Conservation (phyloP, 2,888 invertebrate species). For the Agrotis segetum region DNA sequence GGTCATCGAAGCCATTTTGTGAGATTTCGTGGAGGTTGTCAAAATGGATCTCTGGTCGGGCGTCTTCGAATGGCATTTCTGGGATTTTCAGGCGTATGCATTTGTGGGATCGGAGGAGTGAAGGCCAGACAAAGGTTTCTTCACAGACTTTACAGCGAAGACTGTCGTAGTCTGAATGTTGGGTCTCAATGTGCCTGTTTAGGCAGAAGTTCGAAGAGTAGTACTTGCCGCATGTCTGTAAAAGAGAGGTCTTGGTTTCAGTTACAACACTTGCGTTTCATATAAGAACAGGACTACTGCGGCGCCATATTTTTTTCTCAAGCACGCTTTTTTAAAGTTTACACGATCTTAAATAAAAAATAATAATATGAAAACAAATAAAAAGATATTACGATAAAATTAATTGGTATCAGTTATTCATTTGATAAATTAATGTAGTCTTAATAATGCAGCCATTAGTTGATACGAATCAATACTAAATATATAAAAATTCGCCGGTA, state of each 20-base stretch:
- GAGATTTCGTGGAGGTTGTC: slow-evolving; percentile 72
- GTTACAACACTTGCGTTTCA: no score
- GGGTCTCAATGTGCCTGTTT: slow-evolving; percentile 76
- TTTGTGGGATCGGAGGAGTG: slow-evolving; percentile 76
- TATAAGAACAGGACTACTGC: no score
- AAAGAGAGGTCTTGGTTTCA: slow-evolving; percentile 37
- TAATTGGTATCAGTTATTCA: no score
- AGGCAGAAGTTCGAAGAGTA: slow-evolving; percentile 77
- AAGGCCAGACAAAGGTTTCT: slow-evolving; percentile 83
- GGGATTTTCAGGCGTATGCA: slow-evolving; percentile 77
- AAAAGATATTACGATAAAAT: no score
- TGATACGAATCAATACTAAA: no score
- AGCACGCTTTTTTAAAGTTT: no score
- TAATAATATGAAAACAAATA: no score
- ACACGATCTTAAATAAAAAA: no score
- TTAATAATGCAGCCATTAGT: no score
- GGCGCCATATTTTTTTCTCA: no score
- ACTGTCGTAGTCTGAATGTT: slow-evolving; percentile 71
- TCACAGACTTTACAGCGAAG: slow-evolving; percentile 80
- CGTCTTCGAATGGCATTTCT: slow-evolving; percentile 81
- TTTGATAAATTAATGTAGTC: no score
- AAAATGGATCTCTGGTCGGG: slow-evolving; percentile 80
- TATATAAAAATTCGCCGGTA: no score
- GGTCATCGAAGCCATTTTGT: slow-evolving; percentile 73
- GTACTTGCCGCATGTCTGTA: slow-evolving; percentile 82